phyloP scores from a whole-genome alignment of 2,797 vertebrate genomes.

The Chelon auratus region DNA sequence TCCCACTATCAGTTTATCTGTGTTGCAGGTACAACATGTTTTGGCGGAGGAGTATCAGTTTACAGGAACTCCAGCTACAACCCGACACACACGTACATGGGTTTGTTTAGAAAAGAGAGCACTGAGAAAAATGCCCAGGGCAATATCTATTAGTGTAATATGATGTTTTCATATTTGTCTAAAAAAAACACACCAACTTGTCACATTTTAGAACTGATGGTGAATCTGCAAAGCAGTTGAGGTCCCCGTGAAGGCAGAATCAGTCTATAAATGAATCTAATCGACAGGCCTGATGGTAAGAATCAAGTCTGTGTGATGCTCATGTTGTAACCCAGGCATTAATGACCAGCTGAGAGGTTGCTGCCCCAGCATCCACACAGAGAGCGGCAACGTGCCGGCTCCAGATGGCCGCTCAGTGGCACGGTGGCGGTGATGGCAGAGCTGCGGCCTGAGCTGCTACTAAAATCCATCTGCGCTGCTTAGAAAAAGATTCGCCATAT shows the following conservation, averaged over 20 bases:
- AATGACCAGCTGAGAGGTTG: slow-evolving; percentile 45
- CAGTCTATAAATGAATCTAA: not conserved
- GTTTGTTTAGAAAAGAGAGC: no score
- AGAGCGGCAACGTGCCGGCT: slow-evolving; percentile 34
- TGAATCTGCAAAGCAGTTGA: slow-evolving; percentile 3
- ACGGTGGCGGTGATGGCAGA: slow-evolving; percentile 37
- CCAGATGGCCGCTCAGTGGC: slow-evolving; percentile 71
- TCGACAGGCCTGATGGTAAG: slow-evolving; percentile 10
- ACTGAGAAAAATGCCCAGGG: no score
- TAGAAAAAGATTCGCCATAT: slow-evolving; percentile 34
- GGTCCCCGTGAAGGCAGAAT: not conserved
- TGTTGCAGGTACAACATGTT: slow-evolving; percentile 35
- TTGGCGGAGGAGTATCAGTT: slow-evolving; percentile 21
- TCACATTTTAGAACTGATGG: no score
- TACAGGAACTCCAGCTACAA: slow-evolving; percentile 10
- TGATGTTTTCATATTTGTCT: no score
- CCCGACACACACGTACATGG: not conserved
- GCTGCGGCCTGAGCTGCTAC: slow-evolving; percentile 46
- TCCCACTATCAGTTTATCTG: slow-evolving; percentile 26
- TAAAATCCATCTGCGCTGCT: slow-evolving; percentile 68
- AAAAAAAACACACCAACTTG: no score
- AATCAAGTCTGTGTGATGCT: slow-evolving; percentile 16
- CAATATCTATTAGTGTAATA: no score
- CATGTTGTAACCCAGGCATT: slow-evolving; percentile 11
- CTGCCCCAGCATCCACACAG: slow-evolving; percentile 23